Evolutionary conservation across 2,888 invertebrate species (phyloP).

Genomic region (Drosophila lacicola): DNA sequence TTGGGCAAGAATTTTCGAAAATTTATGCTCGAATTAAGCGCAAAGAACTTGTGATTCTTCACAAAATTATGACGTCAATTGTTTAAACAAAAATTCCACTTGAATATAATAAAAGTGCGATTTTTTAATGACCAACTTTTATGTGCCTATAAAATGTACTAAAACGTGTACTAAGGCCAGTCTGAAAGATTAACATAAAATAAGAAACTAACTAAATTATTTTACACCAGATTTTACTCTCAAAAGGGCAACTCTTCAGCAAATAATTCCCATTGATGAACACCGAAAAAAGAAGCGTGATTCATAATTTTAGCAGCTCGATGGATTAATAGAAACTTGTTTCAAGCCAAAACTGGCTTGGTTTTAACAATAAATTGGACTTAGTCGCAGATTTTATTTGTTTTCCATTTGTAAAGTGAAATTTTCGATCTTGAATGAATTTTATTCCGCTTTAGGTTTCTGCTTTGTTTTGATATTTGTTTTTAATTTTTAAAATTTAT

Average conservation of each 20-base stretch:
- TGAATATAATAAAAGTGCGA: not conserved
- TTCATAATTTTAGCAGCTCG: not conserved
- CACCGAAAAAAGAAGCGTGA: not conserved
- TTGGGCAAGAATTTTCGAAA: constrained; percentile 16
- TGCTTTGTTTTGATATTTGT: too few species aligned
- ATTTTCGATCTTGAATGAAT: not conserved
- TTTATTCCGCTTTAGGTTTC: not conserved
- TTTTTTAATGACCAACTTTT: not conserved
- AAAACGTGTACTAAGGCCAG: not conserved
- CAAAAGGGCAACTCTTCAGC: too few species aligned
- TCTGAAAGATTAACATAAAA: too few species aligned
- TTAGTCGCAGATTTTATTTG: not conserved
- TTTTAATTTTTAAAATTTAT: too few species aligned
- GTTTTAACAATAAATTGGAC: not conserved
- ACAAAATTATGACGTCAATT: constrained; percentile 16
- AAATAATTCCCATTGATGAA: too few species aligned
- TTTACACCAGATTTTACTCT: too few species aligned
- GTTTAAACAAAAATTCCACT: constrained; percentile 1
- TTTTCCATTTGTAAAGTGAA: not conserved
- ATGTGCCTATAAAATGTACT: not conserved
- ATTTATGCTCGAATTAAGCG: not conserved
- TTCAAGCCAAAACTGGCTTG: not conserved
- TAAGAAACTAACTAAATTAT: too few species aligned
- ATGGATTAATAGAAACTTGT: not conserved
- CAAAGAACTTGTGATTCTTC: not conserved